Base-by-base conservation (phyloP, 2,888 invertebrate species). In the Phanerotoma sp. region DNA sequence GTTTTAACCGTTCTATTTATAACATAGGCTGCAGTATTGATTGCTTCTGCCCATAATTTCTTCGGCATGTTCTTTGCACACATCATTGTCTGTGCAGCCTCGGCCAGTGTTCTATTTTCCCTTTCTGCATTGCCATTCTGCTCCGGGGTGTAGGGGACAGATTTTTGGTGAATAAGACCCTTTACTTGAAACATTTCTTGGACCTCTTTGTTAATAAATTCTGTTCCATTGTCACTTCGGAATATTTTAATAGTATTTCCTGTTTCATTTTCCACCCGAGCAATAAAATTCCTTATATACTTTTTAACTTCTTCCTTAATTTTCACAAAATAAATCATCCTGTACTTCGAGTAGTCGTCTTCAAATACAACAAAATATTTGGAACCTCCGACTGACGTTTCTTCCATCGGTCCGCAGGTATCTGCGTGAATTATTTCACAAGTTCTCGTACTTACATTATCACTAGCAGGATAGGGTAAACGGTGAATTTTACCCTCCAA, bases 71-170 rank as follows among this genome's bases (percentile, higher is more conserved):
- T 40, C 20, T 50, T 59, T 13, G 61, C 48, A 5, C 56, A 21
- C 7, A 64, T 16, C 62, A 63, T 62, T 0, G 61, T 61, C 10
- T 59, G 56, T 7, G 64, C 62, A 7, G 54, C 57, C 20, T 63
- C 62, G 2, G 58, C 57, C 2, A 66, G 54, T 6, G 62, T 63
- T 13, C 60, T 44, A 44, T 58, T 61, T 25, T 62, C 62, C 15
- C 59, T 52, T 40, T 64, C 62, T 6, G 53, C 61, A 37, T 62
- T 44, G 10, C 61, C 63, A 33, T 61, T 65, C 51, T 63, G 61
- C 25, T 58, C 56, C 6, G 60, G 55, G 3, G 58, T 65, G 28
- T 62, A 61, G 2, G 61, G 58, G 4, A 61, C 50, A 3, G 61
- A 60, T 9, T 59, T 57, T 11, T 58, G 54, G 7, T 52, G 42